Conservation (phyloP, 2,797 vertebrate species). For the Sebastes baramenuke region DNA sequence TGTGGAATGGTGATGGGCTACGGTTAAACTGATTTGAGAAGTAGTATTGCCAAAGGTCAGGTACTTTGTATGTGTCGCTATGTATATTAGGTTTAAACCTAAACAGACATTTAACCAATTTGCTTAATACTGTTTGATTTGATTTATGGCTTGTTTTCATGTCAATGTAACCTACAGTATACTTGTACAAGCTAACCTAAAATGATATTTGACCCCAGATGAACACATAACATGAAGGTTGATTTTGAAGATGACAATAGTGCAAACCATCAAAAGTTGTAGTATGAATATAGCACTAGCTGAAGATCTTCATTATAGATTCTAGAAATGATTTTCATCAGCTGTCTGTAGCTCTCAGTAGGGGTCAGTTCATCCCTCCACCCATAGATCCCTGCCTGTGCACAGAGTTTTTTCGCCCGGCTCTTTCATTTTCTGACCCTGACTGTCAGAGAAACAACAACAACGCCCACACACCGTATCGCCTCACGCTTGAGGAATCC, state of each 20-base stretch:
- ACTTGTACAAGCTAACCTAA: background rate
- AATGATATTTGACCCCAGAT: background rate
- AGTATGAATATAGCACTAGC: background rate
- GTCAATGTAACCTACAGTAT: background rate
- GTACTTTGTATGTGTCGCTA: background rate
- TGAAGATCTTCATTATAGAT: background rate
- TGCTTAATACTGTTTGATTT: background rate
- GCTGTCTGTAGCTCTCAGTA: background rate
- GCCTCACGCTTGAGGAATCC: conserved; percentile 71
- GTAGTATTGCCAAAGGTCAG: background rate
- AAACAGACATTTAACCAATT: background rate
- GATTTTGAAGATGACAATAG: background rate
- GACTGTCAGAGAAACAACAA: conserved; percentile 15
- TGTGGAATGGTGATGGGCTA: background rate
- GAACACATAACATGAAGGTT: background rate
- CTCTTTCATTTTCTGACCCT: conserved; percentile 2
- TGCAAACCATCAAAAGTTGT: background rate
- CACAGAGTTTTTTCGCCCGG: background rate
- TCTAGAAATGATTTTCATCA: background rate
- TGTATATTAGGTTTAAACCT: background rate
- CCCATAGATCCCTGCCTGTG: background rate
- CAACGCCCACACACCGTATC: background rate
- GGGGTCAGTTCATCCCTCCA: background rate
- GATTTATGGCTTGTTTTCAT: background rate
- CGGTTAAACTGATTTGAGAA: background rate